Evolutionary conservation across 2,888 invertebrate genomes (phyloP), one percentile per base, ranked within the genome.

Genomic region (Strigamia maritima): DNA sequence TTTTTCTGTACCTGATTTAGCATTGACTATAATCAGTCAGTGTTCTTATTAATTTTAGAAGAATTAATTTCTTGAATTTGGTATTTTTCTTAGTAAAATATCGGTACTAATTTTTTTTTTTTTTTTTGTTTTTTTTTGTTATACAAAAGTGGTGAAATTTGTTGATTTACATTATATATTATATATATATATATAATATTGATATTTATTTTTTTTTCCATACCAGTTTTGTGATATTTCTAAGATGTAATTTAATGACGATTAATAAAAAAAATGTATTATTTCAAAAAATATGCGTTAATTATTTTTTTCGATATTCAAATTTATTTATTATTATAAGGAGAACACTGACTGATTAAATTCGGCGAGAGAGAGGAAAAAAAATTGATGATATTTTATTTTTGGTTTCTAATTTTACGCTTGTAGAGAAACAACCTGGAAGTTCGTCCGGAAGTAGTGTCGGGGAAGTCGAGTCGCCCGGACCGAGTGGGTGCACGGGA

Each of bases 391-490:
- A 10, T 40, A 10, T 40, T 40, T 40, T 40, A 10, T 40, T 14
- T 40, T 40, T 40, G 8, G 14, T 10, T 10, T 40, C 14, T 7
- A 40, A 40, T 40, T 40, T 40, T 40, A 40, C 40, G 40, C 8
- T 40, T 40, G 40, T 40, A 40, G 40, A 40, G 14, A 40, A 40
- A 40, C 40, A 40, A 40, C 40, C 40, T 19, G 76, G 28, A n/a
- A 76, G 24, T 76, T 78, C 78, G 7, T 54, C 65, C 7, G 76
- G 40, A 16, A 76, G 75, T 26, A 31, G 79, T 76, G 35, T n/a
- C 3, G 78, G 38, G 7, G 79, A 79, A 79, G 19, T 8, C 6
- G 75, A 79, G 16, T 76, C 75, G 16, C 22, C 38, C 3, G 77
- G 77, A 35, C 31, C 77, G 19, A 22, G 60, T 16, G 35, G 26